Conservation (phyloP, 2,113 vertebrate genomes). For the Isichthys henryi region DNA sequence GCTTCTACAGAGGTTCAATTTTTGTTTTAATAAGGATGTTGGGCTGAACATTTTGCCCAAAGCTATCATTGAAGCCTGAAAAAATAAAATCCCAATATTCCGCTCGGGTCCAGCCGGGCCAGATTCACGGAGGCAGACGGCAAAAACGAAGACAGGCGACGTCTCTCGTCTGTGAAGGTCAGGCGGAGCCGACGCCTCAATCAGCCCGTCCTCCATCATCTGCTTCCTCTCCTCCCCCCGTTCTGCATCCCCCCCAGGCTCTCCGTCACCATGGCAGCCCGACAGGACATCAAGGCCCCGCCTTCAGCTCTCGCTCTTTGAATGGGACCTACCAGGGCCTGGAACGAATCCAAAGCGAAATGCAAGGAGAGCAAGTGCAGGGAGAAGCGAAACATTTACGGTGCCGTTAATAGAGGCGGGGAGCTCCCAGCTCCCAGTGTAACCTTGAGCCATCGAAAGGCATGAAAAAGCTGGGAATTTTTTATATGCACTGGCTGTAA, state of each 20-base stretch:
- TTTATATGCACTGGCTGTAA: background rate
- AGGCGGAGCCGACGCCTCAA: background rate
- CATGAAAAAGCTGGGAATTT: background rate
- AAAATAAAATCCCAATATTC: background rate
- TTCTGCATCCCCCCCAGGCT: background rate
- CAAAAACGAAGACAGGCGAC: background rate
- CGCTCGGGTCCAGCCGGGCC: background rate
- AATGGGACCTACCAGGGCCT: background rate
- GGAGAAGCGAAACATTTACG: background rate
- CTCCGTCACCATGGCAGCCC: slow-evolving; percentile 19
- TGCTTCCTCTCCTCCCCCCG: background rate
- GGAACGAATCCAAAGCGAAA: background rate
- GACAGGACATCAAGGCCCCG: background rate
- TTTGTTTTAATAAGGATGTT: background rate
- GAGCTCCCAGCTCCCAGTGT: background rate
- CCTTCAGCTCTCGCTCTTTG: background rate
- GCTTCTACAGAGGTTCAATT: background rate
- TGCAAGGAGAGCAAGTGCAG: background rate
- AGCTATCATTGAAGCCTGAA: background rate
- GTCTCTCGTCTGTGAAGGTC: slow-evolving; percentile 9
- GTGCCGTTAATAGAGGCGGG: background rate
- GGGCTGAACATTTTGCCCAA: background rate
- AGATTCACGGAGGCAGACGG: background rate
- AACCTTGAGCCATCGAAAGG: background rate
- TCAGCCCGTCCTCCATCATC: background rate